These are phyloP conservation scores for Perithous albicinctus DNA, from an alignment of 2,888 invertebrate genomes.

Conservation along the genomic window DNA sequence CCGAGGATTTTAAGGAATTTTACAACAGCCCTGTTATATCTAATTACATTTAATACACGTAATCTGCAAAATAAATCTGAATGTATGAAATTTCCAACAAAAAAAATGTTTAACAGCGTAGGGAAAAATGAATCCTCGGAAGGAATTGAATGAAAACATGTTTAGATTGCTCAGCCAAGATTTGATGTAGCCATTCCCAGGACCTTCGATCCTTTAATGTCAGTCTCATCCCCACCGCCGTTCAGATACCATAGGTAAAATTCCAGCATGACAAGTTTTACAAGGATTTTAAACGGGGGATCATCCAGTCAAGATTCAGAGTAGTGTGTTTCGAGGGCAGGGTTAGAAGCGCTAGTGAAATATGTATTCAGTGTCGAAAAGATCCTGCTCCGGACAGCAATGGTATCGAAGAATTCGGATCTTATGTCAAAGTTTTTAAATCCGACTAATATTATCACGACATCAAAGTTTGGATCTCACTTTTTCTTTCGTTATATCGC, in stretches of 20 bases:
- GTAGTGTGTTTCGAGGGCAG: constrained; percentile 28
- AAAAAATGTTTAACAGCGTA: no score
- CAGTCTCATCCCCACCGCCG: background rate
- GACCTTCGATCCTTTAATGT: background rate
- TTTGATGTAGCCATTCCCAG: constrained; percentile 5
- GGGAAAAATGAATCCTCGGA: background rate
- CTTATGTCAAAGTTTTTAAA: background rate
- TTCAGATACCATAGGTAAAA: background rate
- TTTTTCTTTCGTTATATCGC: background rate
- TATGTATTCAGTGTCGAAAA: constrained; percentile 48
- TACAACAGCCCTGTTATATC: no score
- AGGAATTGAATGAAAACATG: background rate
- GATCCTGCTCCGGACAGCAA: constrained; percentile 43
- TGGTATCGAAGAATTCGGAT: constrained; percentile 39
- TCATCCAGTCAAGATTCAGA: constrained; percentile 34
- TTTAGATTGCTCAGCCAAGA: background rate
- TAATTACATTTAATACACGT: background rate
- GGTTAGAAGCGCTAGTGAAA: background rate
- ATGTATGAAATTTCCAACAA: no score
- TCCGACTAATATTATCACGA: background rate
- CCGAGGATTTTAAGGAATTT: no score
- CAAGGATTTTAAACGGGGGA: constrained; percentile 23
- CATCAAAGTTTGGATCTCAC: background rate
- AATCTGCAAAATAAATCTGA: background rate
- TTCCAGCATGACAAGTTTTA: constrained; percentile 46